Evolutionary conservation across 2,888 invertebrate species (phyloP).

Genomic region (Tholera decimalis): DNA sequence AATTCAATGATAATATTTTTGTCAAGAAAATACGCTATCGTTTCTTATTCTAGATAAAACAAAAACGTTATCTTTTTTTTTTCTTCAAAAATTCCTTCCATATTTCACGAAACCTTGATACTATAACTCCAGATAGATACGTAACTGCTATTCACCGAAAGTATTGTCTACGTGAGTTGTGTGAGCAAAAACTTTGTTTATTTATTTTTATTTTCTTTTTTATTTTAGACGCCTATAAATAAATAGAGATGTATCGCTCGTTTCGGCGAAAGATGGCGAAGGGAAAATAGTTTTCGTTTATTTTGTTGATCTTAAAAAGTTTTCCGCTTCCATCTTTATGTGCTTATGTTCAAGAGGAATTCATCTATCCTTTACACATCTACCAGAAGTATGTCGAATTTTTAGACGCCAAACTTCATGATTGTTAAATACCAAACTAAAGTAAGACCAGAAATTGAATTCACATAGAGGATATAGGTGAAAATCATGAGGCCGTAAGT

Average conservation of each 20-base stretch:
- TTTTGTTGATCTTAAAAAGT: slow-evolving; percentile 41
- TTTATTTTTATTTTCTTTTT: slow-evolving; percentile 51
- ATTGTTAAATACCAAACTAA: too few relatives aligned
- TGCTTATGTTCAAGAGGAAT: slow-evolving; percentile 10
- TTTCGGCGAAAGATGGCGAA: slow-evolving; percentile 34
- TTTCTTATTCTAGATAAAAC: not conserved
- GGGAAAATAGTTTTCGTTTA: slow-evolving; percentile 33
- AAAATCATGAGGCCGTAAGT: too few relatives aligned
- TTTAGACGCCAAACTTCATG: not conserved
- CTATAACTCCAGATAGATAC: slow-evolving; percentile 23
- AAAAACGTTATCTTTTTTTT: slow-evolving; percentile 2
- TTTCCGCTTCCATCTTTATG: slow-evolving; percentile 10
- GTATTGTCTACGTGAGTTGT: slow-evolving; percentile 57
- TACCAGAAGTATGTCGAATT: slow-evolving; percentile 11
- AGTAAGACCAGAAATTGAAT: too few relatives aligned
- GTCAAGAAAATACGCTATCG: not conserved
- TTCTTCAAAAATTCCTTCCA: not conserved
- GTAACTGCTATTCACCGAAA: slow-evolving; percentile 34
- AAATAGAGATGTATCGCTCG: slow-evolving; percentile 54
- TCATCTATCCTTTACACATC: not conserved
- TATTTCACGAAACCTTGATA: slow-evolving; percentile 33
- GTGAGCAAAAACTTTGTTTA: slow-evolving; percentile 51
- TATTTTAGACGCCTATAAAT: slow-evolving; percentile 50
- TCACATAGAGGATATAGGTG: too few relatives aligned
- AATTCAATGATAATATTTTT: slow-evolving; percentile 1